Percentiles rank a stretch among this genome's conserved stretches.
Conservation (phyloP, 92 coral and sea anemone genomes). For the Porites divaricata region DNA sequence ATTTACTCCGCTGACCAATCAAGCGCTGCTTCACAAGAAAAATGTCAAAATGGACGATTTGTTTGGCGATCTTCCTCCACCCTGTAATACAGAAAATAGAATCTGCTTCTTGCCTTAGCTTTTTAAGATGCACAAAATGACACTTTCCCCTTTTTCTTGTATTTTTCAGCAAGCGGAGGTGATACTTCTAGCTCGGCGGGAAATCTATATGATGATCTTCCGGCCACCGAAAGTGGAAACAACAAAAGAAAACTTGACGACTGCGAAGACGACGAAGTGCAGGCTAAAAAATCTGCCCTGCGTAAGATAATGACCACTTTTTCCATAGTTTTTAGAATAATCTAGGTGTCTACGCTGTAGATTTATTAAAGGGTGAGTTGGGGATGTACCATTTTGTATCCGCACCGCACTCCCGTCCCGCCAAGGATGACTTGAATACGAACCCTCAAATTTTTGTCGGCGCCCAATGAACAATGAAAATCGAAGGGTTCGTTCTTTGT, state of each 20-base stretch:
- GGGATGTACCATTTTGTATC: too few relatives aligned
- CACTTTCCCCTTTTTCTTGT: neutral
- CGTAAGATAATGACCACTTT: neutral
- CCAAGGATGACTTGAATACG: too few relatives aligned
- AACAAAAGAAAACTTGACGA: constrained; percentile 50
- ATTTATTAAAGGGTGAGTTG: too few relatives aligned
- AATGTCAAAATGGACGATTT: constrained; percentile 67
- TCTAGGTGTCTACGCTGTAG: neutral
- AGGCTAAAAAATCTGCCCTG: constrained; percentile 38
- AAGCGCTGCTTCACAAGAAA: neutral
- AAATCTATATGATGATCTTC: constrained; percentile 54
- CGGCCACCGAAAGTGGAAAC: constrained; percentile 42
- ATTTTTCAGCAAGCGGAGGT: constrained; percentile 36
- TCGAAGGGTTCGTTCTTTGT: too few relatives aligned
- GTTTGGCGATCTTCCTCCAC: constrained; percentile 81
- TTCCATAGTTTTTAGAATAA: neutral
- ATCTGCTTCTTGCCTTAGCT: neutral
- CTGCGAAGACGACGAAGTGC: constrained; percentile 10
- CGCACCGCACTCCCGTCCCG: too few relatives aligned
- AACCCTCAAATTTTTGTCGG: too few relatives aligned
- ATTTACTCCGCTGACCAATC: constrained; percentile 9
- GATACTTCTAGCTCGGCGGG: neutral
- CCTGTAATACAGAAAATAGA: constrained; percentile 39
- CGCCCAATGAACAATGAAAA: too few relatives aligned
- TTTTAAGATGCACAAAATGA: neutral